Base-by-base conservation (phyloP, 2,888 invertebrate genomes). In the Trissolcus japonicus region DNA sequence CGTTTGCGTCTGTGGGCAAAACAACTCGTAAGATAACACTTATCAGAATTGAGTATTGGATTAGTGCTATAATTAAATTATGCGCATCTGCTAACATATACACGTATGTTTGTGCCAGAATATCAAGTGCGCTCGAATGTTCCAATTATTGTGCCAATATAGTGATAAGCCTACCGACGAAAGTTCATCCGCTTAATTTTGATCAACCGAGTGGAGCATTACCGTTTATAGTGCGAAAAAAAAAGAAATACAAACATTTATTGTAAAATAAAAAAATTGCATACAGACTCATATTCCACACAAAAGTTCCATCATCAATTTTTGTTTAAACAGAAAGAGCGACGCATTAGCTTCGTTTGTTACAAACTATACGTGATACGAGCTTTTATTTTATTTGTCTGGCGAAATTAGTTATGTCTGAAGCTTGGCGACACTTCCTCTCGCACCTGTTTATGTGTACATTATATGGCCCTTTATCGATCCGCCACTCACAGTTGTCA, bases 381-480 rank as follows among this genome's bases (percentile, higher is more conserved):
- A 46, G 14, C 9, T 50, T 50, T 11, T 17, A 7, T 17, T 41
- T 57, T 21, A 21, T 43, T 9, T 6, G 35, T 16, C 51, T 16
- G 51, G 46, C 7, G n/a, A 35, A 61, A 17, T 69, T 62, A 62
- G 6, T 7, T 16, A 35, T 43, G 60, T 35, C 50, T 61, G 16
- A 9, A 41, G 43, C 40, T 7, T 9, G n/a, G 13, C 16, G 50
- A 13, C 56, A 43, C 53, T 57, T 57, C 43, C 56, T 21, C 21
- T 40, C 16, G 16, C 16, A 25, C 62, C 48, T 53, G 46, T 73
- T 60, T 35, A 2, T 61, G 48, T 43, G 14, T 56, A 56, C 43
- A 73, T 54, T 65, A 65, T n/a, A 21, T 11, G 48, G n/a, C 51
- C 62, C 57, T 65, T 57, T 55, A 74, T 74, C 53, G 61, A 67